Evolutionary conservation across 2,113 vertebrate genomes (phyloP).

Genomic region (Talpa occidentalis): DNA sequence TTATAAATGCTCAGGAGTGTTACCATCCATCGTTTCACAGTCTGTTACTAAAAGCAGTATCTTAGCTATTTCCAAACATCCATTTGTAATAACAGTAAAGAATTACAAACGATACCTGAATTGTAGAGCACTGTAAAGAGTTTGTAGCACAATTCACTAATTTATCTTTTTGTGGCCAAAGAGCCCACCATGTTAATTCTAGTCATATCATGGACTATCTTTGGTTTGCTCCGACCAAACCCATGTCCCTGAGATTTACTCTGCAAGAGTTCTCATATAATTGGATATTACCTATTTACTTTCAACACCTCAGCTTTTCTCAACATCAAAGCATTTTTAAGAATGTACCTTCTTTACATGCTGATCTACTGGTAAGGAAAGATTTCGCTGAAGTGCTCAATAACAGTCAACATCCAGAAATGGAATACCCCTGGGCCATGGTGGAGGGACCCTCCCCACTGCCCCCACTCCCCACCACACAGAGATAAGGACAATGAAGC

Average conservation of each 20-base stretch:
- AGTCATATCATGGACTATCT: not conserved
- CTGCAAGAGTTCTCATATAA: not conserved
- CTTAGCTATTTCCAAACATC: conserved; percentile 61
- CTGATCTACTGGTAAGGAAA: conserved; percentile 35
- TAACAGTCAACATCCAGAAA: not conserved
- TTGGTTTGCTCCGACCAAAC: not conserved
- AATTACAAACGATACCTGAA: conserved; percentile 59
- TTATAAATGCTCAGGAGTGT: conserved; percentile 40
- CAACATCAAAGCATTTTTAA: conserved; percentile 42
- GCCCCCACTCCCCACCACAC: not conserved
- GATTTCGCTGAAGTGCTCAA: conserved; percentile 31
- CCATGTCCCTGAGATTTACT: not conserved
- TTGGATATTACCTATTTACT: not conserved
- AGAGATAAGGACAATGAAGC: conserved; percentile 65
- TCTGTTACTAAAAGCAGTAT: not conserved
- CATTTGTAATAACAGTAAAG: conserved; percentile 68
- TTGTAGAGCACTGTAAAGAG: conserved; percentile 47
- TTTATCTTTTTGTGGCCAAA: conserved; percentile 55
- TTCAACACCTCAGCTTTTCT: conserved; percentile 10
- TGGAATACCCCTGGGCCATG: not conserved
- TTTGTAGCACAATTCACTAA: conserved; percentile 61
- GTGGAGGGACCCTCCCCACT: not conserved
- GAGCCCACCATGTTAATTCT: not conserved
- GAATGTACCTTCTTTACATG: not conserved
- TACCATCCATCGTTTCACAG: conserved; percentile 40